Conservation (phyloP, 2,113 vertebrate genomes). For the Hoplias malabaricus region DNA sequence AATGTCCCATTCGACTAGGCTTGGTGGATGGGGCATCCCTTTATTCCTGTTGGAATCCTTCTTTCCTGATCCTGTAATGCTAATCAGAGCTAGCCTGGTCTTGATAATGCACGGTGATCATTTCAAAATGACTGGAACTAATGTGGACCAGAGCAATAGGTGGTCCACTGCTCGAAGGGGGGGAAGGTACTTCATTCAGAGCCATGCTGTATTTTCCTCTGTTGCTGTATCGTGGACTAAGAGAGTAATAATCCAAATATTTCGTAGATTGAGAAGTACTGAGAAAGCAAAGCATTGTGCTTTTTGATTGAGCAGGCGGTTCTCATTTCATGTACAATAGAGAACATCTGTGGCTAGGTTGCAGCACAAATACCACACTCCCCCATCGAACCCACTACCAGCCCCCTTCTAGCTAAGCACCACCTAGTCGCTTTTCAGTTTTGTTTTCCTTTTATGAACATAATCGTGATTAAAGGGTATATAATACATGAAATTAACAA, state of each 20-base stretch:
- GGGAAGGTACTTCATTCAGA: slow-evolving; percentile 31
- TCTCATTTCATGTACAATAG: slow-evolving; percentile 63
- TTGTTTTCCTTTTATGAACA: slow-evolving; percentile 36
- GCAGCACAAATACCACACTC: slow-evolving; percentile 20
- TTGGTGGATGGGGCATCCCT: not conserved
- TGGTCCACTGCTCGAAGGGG: slow-evolving; percentile 47
- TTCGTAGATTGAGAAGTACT: slow-evolving; percentile 58
- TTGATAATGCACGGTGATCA: slow-evolving; percentile 69
- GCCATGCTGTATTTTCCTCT: slow-evolving; percentile 26
- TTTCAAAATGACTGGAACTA: slow-evolving; percentile 75
- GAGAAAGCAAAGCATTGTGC: slow-evolving; percentile 43
- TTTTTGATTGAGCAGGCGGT: slow-evolving; percentile 65
- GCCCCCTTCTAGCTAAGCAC: slow-evolving; percentile 15
- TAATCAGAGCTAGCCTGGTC: slow-evolving; percentile 64
- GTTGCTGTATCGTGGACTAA: slow-evolving; percentile 56
- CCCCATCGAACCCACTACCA: slow-evolving; percentile 4
- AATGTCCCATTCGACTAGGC: not conserved
- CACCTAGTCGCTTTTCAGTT: slow-evolving; percentile 22
- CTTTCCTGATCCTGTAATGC: slow-evolving; percentile 26
- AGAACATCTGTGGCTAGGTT: slow-evolving; percentile 62
- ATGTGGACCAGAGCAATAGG: slow-evolving; percentile 65
- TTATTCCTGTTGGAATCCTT: not conserved
- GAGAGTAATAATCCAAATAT: slow-evolving; percentile 66
- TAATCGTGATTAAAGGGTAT: slow-evolving; percentile 60
- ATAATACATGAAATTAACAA: slow-evolving; percentile 59